A percentile compares a stretch with the other conserved stretches of the same genome.
These are phyloP conservation scores for Poeciliopsis paucimaculata DNA, from an alignment of 2,797 vertebrate species.

Conservation along the genomic window DNA sequence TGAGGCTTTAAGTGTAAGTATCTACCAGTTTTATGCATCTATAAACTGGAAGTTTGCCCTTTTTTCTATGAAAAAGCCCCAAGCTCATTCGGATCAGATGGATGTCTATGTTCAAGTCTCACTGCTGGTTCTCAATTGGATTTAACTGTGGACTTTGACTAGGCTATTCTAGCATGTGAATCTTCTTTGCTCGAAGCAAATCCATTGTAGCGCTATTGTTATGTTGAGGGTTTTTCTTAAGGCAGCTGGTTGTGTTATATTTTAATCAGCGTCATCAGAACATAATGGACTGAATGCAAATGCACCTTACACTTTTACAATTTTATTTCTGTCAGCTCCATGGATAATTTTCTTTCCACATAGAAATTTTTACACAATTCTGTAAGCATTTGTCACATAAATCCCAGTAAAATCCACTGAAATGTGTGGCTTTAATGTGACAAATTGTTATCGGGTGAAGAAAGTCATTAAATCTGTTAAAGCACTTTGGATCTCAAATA, in stretches of 20 bases:
- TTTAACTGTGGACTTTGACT: not conserved
- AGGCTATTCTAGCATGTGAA: not conserved
- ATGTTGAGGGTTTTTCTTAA: not conserved
- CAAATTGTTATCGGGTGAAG: not conserved
- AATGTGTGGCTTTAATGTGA: not conserved
- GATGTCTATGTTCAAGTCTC: not conserved
- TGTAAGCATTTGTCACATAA: not conserved
- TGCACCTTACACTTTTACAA: not conserved
- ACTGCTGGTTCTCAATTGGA: not conserved
- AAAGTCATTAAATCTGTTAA: constrained; percentile 38
- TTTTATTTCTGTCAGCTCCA: not conserved
- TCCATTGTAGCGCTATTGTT: not conserved
- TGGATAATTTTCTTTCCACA: not conserved
- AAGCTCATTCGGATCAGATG: not conserved
- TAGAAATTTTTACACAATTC: not conserved
- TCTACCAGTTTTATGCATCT: not conserved
- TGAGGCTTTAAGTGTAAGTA: not conserved
- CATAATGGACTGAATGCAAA: not conserved
- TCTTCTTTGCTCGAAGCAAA: not conserved
- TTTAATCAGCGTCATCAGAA: not conserved
- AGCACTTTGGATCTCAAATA: constrained; percentile 44
- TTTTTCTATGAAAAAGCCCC: not conserved
- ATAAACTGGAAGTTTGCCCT: not conserved
- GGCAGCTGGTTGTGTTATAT: not conserved
- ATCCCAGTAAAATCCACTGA: not conserved